A percentile compares a stretch with the other conserved stretches of the same genome.
phyloP scores from a whole-genome alignment of 2,113 vertebrate genomes.

The Percopsis transmontana region DNA sequence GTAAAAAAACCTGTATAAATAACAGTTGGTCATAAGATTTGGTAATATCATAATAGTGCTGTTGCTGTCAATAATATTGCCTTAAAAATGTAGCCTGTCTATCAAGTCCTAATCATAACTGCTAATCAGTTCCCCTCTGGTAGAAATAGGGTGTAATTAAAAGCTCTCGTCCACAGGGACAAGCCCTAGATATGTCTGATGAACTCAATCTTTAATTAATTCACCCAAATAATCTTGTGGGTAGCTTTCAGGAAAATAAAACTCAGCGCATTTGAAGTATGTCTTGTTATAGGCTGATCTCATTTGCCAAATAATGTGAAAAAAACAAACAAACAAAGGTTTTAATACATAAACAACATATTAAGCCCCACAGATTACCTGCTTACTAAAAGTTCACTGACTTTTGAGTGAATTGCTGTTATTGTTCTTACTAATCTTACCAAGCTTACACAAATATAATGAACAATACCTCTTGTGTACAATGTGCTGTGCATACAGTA shows the following conservation, averaged over 20 bases:
- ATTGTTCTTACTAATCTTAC: no score
- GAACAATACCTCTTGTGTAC: no score
- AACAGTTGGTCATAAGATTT: no score
- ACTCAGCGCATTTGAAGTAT: neutral
- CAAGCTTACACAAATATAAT: no score
- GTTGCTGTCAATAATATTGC: neutral
- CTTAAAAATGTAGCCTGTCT: constrained; percentile 38
- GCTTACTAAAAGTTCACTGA: no score
- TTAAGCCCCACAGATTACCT: no score
- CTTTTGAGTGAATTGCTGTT: no score
- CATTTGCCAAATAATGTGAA: no score
- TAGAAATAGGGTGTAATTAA: constrained; percentile 66
- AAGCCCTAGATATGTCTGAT: constrained; percentile 62
- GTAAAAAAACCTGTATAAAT: neutral
- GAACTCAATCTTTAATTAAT: constrained; percentile 54
- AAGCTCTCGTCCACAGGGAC: constrained; percentile 52
- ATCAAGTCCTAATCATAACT: constrained; percentile 57
- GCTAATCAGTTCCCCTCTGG: constrained; percentile 54
- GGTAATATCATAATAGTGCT: neutral
- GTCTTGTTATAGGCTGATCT: no score
- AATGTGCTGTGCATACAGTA: no score
- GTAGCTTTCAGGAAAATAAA: neutral
- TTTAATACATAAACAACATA: no score
- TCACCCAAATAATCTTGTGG: constrained; percentile 41
- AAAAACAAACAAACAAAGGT: no score